Evolutionary conservation across 2,113 vertebrate species (phyloP).

Genomic region (Emydura subglobosa): DNA sequence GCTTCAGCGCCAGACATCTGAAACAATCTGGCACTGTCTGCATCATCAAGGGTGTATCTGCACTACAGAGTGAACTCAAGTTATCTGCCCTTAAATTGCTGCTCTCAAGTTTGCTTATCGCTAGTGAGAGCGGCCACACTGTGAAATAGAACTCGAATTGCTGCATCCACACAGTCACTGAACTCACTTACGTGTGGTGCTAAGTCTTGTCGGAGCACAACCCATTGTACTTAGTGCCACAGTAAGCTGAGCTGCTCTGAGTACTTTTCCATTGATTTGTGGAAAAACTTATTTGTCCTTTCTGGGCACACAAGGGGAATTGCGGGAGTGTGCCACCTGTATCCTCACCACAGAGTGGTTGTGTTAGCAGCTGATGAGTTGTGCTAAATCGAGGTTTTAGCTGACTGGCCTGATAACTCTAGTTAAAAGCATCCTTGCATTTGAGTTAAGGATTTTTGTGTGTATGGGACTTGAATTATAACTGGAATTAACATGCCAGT

Average conservation of each 20-base stretch:
- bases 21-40: neutral
- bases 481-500: neutral
- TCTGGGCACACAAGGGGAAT: neutral
- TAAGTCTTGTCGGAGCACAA: slow-evolving; percentile 23
- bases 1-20: neutral
- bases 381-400: neutral
- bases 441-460: neutral
- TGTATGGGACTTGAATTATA: neutral
- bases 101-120: neutral
- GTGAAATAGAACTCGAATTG: neutral
- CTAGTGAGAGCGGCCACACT: slow-evolving; percentile 6
- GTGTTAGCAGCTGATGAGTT: neutral
- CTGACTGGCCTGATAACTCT: neutral
- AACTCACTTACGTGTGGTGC: neutral
- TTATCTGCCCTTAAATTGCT: neutral
- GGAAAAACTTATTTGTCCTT: neutral
- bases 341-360: neutral
- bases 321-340: neutral
- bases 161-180: neutral
- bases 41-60: neutral
- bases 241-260: neutral
- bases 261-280: neutral
- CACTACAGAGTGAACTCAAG: neutral
- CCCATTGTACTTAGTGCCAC: neutral
- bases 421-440: neutral